Percentiles rank a stretch among this genome's conserved stretches.
These are phyloP conservation scores for Clepsis dumicolana DNA, from an alignment of 2,888 invertebrate species.

Conservation along the genomic window DNA sequence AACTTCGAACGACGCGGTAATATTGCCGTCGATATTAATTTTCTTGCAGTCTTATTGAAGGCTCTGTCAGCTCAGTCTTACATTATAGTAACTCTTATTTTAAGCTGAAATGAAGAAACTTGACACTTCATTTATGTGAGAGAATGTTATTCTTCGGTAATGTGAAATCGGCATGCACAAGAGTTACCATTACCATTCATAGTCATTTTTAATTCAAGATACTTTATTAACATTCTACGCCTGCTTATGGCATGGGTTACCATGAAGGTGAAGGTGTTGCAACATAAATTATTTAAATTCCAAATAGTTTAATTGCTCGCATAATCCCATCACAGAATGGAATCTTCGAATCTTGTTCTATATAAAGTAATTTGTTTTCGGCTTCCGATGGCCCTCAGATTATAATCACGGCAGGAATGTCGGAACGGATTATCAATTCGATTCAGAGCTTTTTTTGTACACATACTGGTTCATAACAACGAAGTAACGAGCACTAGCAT, in stretches of 20 bases:
- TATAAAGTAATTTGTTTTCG: constrained; percentile 71
- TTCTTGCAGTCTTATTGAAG: too few relatives aligned
- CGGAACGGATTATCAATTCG: constrained; percentile 72
- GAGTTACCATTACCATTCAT: neutral
- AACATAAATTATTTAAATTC: constrained; percentile 56
- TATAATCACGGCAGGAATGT: constrained; percentile 70
- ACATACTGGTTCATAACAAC: constrained; percentile 51
- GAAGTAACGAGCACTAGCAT: constrained; percentile 49
- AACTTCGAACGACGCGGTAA: neutral
- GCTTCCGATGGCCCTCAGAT: constrained; percentile 67
- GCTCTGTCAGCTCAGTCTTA: too few relatives aligned
- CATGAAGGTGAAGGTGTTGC: constrained; percentile 37
- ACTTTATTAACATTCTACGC: constrained; percentile 22
- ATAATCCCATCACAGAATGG: constrained; percentile 51
- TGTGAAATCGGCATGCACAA: neutral
- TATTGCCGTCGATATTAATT: too few relatives aligned
- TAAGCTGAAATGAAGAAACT: too few relatives aligned
- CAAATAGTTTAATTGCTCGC: constrained; percentile 54
- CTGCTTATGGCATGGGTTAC: neutral
- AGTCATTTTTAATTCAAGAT: constrained; percentile 11
- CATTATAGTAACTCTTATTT: too few relatives aligned
- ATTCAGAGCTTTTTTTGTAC: constrained; percentile 60
- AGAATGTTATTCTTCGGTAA: neutral
- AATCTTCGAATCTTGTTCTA: constrained; percentile 54
- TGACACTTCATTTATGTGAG: neutral